Conservation (phyloP, 2,888 invertebrate species). For the Yponomeuta sedellus region DNA sequence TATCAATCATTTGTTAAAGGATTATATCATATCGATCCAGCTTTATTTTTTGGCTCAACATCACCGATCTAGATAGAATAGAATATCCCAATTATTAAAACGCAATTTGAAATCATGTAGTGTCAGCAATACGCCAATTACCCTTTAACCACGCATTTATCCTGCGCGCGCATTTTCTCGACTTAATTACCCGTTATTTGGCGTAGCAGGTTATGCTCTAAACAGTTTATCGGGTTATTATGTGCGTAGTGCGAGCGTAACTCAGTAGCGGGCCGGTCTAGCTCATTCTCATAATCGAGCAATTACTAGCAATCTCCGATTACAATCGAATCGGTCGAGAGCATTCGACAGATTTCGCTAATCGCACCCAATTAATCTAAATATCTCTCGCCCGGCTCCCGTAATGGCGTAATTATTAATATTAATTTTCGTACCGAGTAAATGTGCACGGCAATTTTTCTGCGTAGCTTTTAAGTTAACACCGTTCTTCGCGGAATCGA, state of each 20-base stretch:
- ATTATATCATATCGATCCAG: no score
- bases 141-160: background rate
- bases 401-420: conserved; percentile 39
- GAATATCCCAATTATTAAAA: background rate
- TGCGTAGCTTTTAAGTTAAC: conserved; percentile 15
- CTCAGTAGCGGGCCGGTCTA: conserved; percentile 27
- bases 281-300: conserved; percentile 20
- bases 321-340: conserved; percentile 26
- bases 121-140: background rate
- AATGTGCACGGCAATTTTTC: conserved; percentile 13
- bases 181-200: conserved; percentile 10
- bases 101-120: background rate
- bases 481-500: conserved; percentile 16
- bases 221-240: background rate
- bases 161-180: background rate
- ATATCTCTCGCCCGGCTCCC: conserved; percentile 26
- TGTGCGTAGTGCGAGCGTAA: conserved; percentile 29
- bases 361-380: conserved; percentile 54
- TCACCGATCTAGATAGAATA: background rate
- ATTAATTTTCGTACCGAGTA: conserved; percentile 29
- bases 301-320: conserved; percentile 28
- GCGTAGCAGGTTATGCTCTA: background rate
- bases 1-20: no score
- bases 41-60: no score
- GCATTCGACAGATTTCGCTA: conserved; percentile 38